Conservation (phyloP, 2,888 invertebrate genomes). For the Allophyes oxyacanthae region DNA sequence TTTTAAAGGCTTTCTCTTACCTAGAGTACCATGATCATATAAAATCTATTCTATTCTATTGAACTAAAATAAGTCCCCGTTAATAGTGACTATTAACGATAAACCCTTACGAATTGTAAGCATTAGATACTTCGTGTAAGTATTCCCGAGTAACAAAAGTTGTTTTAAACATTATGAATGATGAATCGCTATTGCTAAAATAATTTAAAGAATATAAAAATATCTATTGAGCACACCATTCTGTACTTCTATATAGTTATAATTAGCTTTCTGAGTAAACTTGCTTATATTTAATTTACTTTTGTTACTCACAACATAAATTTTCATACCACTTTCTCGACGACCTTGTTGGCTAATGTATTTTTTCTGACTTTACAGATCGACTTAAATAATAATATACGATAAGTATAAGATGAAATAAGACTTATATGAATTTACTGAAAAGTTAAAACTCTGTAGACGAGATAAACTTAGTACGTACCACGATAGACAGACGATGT, state of each 20-base stretch:
- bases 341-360: slow-evolving; percentile 1
- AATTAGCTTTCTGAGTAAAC: slow-evolving; percentile 29
- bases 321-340: slow-evolving; percentile 12
- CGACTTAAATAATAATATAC: not conserved
- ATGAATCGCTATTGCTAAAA: too few relatives aligned
- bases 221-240: slow-evolving; percentile 31
- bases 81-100: too few relatives aligned
- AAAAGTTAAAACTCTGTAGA: too few relatives aligned
- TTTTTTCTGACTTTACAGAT: slow-evolving; percentile 4
- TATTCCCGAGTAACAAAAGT: too few relatives aligned
- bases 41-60: too few relatives aligned
- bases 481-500: slow-evolving; percentile 5
- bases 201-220: slow-evolving; percentile 22
- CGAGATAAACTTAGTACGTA: slow-evolving; percentile 1
- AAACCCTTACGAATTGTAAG: too few relatives aligned
- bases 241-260: slow-evolving; percentile 33
- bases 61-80: too few relatives aligned
- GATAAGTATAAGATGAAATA: not conserved
- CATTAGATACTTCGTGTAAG: too few relatives aligned
- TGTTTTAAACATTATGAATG: too few relatives aligned
- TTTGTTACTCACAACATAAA: slow-evolving; percentile 26
- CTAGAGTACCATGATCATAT: too few relatives aligned
- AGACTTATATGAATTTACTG: not conserved
- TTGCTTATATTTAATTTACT: slow-evolving; percentile 28
- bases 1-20: too few relatives aligned